Percentiles rank a stretch among this genome's conserved stretches.
These are phyloP conservation scores for Poicephalus meyeri DNA, from an alignment of 2,113 vertebrate genomes.

Conservation along the genomic window DNA sequence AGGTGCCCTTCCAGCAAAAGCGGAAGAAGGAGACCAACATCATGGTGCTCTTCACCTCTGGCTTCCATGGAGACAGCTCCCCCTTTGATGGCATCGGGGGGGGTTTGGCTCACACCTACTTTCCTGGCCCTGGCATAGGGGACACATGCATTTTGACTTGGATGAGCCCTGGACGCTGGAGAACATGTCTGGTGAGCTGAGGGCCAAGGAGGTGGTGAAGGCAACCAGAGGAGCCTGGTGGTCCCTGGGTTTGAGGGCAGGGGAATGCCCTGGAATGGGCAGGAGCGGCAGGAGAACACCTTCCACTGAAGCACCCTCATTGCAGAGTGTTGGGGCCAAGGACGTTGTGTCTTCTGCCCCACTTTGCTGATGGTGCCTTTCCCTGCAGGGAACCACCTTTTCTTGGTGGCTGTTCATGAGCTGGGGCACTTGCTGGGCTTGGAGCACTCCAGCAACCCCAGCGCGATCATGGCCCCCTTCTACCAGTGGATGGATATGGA, in stretches of 20 bases:
- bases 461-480: no score
- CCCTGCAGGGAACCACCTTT: slow-evolving; percentile 89
- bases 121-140: slow-evolving; percentile 91
- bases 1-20: no score
- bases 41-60: slow-evolving; percentile 92
- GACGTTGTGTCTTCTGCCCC: accelerated
- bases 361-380: not conserved
- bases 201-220: not conserved
- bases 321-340: not conserved
- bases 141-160: slow-evolving; percentile 92
- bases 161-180: slow-evolving; percentile 96
- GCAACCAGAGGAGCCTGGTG: not conserved
- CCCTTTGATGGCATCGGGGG: slow-evolving; percentile 93
- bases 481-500: no score
- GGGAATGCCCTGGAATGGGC: not conserved
- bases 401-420: slow-evolving; percentile 77
- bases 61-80: slow-evolving; percentile 83
- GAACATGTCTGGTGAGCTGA: slow-evolving; percentile 81
- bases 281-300: not conserved
- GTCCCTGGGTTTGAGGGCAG: not conserved
- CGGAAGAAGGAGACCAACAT: no score
- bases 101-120: slow-evolving; percentile 94
- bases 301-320: not conserved
- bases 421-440: no score
- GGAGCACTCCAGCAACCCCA: no score